These are phyloP conservation scores for Hippocampus zosterae DNA, from an alignment of 2,113 vertebrate species.

Conservation along the genomic window DNA sequence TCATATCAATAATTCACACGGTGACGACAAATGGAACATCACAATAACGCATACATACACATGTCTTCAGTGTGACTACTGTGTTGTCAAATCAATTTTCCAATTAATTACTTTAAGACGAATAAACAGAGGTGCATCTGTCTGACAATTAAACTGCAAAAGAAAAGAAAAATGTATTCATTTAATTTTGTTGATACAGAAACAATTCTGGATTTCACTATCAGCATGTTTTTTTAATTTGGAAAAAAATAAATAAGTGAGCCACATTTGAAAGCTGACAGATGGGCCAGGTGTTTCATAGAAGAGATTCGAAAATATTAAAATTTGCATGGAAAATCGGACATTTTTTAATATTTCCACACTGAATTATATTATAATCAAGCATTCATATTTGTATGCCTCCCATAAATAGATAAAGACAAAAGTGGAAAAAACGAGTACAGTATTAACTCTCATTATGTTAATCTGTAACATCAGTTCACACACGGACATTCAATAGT, in stretches of 20 bases:
- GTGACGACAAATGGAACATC: conserved; percentile 18
- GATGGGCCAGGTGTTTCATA: neutral
- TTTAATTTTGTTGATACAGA: neutral
- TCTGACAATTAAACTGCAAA: neutral
- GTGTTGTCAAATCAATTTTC: conserved; percentile 3
- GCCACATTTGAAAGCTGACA: neutral
- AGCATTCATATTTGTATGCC: neutral
- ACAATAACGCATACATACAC: conserved; percentile 9
- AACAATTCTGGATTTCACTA: neutral
- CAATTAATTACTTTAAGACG: neutral
- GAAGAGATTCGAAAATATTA: neutral
- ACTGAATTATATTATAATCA: no score
- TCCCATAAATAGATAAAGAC: neutral
- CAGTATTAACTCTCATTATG: neutral
- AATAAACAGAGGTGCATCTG: neutral
- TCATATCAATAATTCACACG: conserved; percentile 66
- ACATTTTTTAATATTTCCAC: no score
- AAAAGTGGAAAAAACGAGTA: neutral
- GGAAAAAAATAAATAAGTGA: neutral
- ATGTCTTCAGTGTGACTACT: conserved; percentile 8
- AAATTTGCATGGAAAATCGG: no score
- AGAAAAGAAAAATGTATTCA: neutral
- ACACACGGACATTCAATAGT: no score
- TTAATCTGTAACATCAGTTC: neutral
- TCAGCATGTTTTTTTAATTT: neutral